These are phyloP conservation scores for Brachypterus glaber DNA, from an alignment of 2,888 invertebrate species.

Conservation along the genomic window DNA sequence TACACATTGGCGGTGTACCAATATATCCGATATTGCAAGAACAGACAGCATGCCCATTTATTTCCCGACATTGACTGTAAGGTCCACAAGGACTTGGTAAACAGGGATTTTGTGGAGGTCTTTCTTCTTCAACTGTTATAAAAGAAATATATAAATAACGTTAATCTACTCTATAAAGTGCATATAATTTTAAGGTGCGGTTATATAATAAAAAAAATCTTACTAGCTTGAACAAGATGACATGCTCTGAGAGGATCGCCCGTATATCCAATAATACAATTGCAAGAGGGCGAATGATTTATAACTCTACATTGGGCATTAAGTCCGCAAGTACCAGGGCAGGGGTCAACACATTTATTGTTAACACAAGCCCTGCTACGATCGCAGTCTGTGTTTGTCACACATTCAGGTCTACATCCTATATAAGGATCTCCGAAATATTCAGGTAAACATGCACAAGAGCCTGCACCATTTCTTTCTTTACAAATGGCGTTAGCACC, in stretches of 20 bases:
- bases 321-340: conserved; percentile 50
- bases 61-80: conserved; percentile 53
- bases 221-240: conserved; percentile 34
- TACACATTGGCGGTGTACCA: conserved; percentile 55
- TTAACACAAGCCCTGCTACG: conserved; percentile 55
- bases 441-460: conserved; percentile 54
- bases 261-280: conserved; percentile 49
- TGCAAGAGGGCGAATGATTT: conserved; percentile 58
- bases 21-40: conserved; percentile 52
- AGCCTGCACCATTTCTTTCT: conserved; percentile 53
- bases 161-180: not conserved
- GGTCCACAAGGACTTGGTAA: conserved; percentile 58
- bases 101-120: conserved; percentile 45
- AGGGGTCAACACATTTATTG: conserved; percentile 54
- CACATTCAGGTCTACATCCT: conserved; percentile 60
- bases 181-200: conserved; percentile 6
- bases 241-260: conserved; percentile 52
- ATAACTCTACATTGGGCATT: conserved; percentile 51
- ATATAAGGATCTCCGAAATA: conserved; percentile 57
- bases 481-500: conserved; percentile 58
- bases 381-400: conserved; percentile 55
- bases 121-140: conserved; percentile 27
- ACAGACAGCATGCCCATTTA: conserved; percentile 54
- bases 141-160: not conserved
- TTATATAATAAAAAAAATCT: conserved; percentile 23